Evolutionary conservation across 2,888 invertebrate species (phyloP).

Genomic region (Pogonocherus hispidulus): DNA sequence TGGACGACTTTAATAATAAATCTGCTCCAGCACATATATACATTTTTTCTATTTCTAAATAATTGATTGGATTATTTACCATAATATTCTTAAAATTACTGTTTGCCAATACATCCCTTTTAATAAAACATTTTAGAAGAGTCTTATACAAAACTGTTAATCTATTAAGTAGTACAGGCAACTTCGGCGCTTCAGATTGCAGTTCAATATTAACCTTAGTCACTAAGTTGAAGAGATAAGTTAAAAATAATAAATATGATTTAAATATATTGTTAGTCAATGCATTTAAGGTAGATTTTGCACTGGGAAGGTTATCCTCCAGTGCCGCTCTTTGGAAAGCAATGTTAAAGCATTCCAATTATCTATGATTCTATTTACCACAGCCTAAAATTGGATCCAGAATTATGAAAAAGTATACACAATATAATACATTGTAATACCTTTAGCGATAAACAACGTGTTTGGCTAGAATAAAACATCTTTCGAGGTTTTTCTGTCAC

Average conservation of each 20-base stretch:
- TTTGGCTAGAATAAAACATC: slow-evolving; percentile 37
- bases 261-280: slow-evolving; percentile 28
- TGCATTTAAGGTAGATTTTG: slow-evolving; percentile 37
- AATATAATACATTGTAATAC: neutral
- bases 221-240: slow-evolving; percentile 20
- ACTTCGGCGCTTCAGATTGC: slow-evolving; percentile 13
- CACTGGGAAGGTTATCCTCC: slow-evolving; percentile 38
- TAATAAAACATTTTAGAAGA: slow-evolving; percentile 20
- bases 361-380: slow-evolving; percentile 37
- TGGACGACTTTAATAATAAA: too few relatives aligned
- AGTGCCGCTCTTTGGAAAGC: slow-evolving; percentile 37
- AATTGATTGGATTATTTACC: slow-evolving; percentile 10
- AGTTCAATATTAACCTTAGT: slow-evolving; percentile 25
- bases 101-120: neutral
- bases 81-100: neutral
- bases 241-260: neutral
- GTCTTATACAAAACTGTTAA: slow-evolving; percentile 22
- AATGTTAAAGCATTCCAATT: slow-evolving; percentile 35
- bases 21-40: too few relatives aligned
- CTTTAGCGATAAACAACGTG: slow-evolving; percentile 38
- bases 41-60: too few relatives aligned
- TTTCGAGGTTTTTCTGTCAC: slow-evolving; percentile 22
- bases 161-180: slow-evolving; percentile 14
- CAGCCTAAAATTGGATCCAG: slow-evolving; percentile 37
- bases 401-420: neutral